Conservation (phyloP, 2,888 invertebrate species). For the Agriotes lineatus region DNA sequence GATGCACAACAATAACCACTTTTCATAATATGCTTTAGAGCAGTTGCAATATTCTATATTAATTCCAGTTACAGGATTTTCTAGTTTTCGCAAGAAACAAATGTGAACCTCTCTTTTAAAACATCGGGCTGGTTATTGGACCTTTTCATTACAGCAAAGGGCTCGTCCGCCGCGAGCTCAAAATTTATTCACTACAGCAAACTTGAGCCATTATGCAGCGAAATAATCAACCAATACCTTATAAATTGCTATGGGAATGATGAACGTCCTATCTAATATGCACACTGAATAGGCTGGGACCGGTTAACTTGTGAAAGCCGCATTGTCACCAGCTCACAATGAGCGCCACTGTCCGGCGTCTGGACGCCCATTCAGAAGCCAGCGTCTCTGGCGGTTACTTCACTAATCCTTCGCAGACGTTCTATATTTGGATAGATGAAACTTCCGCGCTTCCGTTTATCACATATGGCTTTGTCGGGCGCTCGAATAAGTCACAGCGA, state of each 20-base stretch:
- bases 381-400: conserved; percentile 34
- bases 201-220: conserved; percentile 49
- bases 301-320: conserved; percentile 50
- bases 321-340: conserved; percentile 47
- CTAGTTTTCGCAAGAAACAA: no score
- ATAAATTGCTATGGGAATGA: conserved; percentile 51
- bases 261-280: conserved; percentile 53
- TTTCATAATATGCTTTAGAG: no score
- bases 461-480: background rate
- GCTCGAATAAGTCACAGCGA: background rate
- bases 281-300: conserved; percentile 51
- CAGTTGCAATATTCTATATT: no score
- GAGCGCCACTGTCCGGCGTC: conserved; percentile 46
- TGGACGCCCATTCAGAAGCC: conserved; percentile 40
- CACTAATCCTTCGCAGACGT: conserved; percentile 29
- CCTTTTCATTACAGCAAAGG: no score
- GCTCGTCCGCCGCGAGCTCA: no score
- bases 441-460: background rate
- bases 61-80: no score
- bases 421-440: conserved; percentile 25
- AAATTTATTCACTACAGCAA: conserved; percentile 26
- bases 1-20: no score
- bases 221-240: conserved; percentile 53
- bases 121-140: no score
- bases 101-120: no score